Base-by-base conservation (phyloP, 1,140 invertebrate genomes). In the Cydia fagiglandana region DNA sequence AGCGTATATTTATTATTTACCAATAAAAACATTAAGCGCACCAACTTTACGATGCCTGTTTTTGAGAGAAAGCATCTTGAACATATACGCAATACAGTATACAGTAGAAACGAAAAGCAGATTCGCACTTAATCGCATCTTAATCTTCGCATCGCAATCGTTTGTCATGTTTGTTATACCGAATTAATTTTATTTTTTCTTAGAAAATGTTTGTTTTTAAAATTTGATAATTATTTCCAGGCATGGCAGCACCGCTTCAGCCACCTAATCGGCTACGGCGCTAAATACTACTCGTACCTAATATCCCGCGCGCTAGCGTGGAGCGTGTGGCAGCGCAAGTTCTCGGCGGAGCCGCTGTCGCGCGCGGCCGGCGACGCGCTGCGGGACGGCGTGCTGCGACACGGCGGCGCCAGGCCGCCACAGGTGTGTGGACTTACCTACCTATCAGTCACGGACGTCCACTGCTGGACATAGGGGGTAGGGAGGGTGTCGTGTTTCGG, bases 261-360 rank as follows among this genome's bases (percentile, higher is more conserved):
- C 76, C 99, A 99, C 93, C 93, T 99, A 41, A 97, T 99, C 6
- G 98, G 98, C 3, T 99, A 99, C 91, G 99, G 99, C 41, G 98
- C 98, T 0, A 99, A 99, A 92, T 99, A 99, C 93, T 99, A 99
- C 91, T 97, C 98, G 0, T 99, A 99, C 93, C 93, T 99, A 68
- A 96, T 99, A 84, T 99, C 99, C 0, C 95, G 97, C 81, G 97
- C 98, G 24, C 95, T 99, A 53, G 98, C 99, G 0, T 97, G 97
- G 34, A 96, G 96, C 94, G 98, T 99, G 78, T 99, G 99, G 98
- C 95, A 98, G 83, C 95, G 95, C 20, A 96, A 96, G 84, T 99
- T 99, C 85, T 94, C 96, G 84, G 86, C 93, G 0, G 95, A 98
- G 90, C 98, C 99, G 0, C 96, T 99, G 38, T 96, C 94, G 87